A percentile compares a stretch with the other conserved stretches of the same genome.
Conservation (phyloP, 2,113 vertebrate species). For the Oncorhynchus keta region DNA sequence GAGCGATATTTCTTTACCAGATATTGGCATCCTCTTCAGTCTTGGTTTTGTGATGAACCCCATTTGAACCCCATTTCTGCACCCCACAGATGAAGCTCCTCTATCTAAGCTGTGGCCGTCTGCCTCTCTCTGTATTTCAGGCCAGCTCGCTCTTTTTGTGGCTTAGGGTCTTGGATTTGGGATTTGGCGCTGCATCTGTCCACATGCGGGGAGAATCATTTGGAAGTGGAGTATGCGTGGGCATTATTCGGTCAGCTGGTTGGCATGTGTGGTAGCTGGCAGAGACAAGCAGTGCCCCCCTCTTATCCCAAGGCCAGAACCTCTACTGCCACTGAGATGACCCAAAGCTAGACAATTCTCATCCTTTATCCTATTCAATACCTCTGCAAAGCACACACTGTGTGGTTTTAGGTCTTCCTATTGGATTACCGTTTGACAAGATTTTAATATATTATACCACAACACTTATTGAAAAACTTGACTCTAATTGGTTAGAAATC, state of each 20-base stretch:
- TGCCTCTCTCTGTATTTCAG: conserved; percentile 32
- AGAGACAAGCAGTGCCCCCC: conserved; percentile 17
- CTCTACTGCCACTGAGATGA: conserved; percentile 27
- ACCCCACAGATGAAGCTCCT: conserved; percentile 22
- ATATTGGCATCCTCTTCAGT: conserved; percentile 22
- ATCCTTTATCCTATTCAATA: too few relatives aligned
- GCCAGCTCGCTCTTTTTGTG: background rate
- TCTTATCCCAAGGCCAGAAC: conserved; percentile 28
- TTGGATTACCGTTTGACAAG: too few relatives aligned
- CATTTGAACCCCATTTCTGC: background rate
- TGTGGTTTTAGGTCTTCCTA: too few relatives aligned
- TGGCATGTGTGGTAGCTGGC: conserved; percentile 42
- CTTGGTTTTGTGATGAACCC: conserved; percentile 3
- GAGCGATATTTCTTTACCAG: conserved; percentile 13
- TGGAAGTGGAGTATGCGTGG: conserved; percentile 48
- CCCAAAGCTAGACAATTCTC: background rate
- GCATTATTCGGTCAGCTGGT: conserved; percentile 58
- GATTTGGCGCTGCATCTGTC: conserved; percentile 53
- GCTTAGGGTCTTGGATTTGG: conserved; percentile 30
- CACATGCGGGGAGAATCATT: conserved; percentile 57
- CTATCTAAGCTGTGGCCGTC: conserved; percentile 51
- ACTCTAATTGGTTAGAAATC: too few relatives aligned
- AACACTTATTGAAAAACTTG: too few relatives aligned
- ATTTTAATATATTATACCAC: too few relatives aligned
- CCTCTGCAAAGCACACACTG: too few relatives aligned